phyloP scores from a whole-genome alignment of 2,797 vertebrate genomes.

The Sternarchorhynchus goeldii region DNA sequence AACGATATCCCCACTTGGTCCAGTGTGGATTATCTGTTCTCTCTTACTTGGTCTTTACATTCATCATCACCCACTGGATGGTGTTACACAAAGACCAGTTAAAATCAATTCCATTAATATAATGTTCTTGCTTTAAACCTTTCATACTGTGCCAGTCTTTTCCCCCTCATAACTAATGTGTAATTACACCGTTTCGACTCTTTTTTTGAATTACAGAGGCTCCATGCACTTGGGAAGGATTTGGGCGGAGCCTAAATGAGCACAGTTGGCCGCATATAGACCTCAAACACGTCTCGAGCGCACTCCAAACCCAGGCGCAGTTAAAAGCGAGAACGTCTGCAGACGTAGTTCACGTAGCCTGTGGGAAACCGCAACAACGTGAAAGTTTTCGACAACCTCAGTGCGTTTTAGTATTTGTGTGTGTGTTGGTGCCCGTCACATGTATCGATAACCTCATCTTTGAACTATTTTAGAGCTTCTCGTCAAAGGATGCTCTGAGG shows the following conservation, averaged over 20 bases:
- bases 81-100: too few species aligned
- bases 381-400: background rate
- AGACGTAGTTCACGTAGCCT: constrained; percentile 30
- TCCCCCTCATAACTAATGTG: background rate
- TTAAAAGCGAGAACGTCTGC: constrained; percentile 43
- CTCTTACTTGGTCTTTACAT: too few species aligned
- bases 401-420: background rate
- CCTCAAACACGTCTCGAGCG: constrained; percentile 39
- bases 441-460: too few species aligned
- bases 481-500: background rate
- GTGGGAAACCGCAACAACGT: constrained; percentile 16
- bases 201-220: background rate
- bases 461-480: background rate
- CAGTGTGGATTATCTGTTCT: too few species aligned
- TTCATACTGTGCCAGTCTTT: background rate
- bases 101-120: too few species aligned
- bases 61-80: too few species aligned
- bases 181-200: background rate
- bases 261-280: constrained; percentile 27
- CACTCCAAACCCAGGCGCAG: constrained; percentile 33
- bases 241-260: constrained; percentile 22
- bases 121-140: too few species aligned
- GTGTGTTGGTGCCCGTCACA: too few species aligned
- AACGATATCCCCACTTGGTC: too few species aligned
- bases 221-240: constrained; percentile 14